Conservation (phyloP, 2,113 vertebrate species). For the Hiodon alosoides region DNA sequence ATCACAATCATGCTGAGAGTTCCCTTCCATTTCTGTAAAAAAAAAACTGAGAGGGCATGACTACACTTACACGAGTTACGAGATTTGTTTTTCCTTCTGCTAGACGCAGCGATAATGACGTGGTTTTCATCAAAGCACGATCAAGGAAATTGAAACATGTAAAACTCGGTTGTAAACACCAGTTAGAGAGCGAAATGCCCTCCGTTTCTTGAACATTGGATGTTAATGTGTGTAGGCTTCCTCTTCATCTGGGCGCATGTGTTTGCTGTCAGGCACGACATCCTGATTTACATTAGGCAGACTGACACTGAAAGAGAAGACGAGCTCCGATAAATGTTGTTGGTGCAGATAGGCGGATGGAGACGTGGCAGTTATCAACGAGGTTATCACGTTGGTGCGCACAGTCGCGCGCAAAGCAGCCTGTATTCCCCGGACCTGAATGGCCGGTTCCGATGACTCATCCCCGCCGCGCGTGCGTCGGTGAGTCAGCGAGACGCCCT, state of each 20-base stretch:
- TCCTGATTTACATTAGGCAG: too few species aligned
- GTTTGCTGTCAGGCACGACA: too few species aligned
- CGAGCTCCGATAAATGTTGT: background rate
- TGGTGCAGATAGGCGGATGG: background rate
- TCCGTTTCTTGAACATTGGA: background rate
- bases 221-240: background rate
- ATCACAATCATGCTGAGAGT: too few species aligned
- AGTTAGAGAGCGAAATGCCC: background rate
- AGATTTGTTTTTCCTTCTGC: too few species aligned
- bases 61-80: too few species aligned
- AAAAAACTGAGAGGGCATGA: too few species aligned
- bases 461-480: background rate
- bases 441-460: background rate
- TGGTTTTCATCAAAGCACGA: too few species aligned
- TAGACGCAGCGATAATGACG: too few species aligned
- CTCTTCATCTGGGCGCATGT: too few species aligned
- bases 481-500: conserved; percentile 1
- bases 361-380: background rate
- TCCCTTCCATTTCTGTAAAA: too few species aligned
- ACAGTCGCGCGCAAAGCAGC: background rate
- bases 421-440: background rate
- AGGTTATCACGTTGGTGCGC: background rate
- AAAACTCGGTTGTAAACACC: too few species aligned
- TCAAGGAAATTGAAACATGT: too few species aligned
- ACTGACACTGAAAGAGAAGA: background rate